A percentile compares a stretch with the other conserved stretches of the same genome.
phyloP scores from a whole-genome alignment of 2,113 vertebrate species.

The Fregetta grallaria region DNA sequence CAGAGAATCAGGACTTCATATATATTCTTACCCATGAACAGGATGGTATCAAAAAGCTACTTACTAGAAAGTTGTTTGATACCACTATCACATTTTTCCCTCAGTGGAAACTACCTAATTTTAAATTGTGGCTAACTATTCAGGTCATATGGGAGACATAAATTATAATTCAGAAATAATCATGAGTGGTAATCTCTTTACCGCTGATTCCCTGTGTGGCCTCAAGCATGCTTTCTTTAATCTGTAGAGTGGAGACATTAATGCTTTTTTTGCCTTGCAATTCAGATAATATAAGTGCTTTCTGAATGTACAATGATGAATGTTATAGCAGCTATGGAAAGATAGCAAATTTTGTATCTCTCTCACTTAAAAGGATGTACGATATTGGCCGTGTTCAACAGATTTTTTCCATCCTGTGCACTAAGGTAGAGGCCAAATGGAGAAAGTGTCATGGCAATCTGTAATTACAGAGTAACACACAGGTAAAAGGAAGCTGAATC shows the following conservation, averaged over 20 bases:
- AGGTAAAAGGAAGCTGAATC: neutral
- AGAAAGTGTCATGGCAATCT: neutral
- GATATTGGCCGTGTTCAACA: accelerated
- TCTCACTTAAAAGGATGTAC: neutral
- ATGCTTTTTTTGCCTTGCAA: neutral
- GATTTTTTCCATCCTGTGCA: accelerated
- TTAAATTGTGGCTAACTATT: neutral
- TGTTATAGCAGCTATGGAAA: neutral
- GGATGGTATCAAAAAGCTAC: neutral
- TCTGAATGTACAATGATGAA: neutral
- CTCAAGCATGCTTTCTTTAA: neutral
- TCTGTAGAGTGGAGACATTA: neutral
- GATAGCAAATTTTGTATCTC: neutral
- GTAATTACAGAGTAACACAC: neutral
- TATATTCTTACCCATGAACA: neutral
- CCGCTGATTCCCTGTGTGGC: neutral
- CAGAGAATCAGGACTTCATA: neutral
- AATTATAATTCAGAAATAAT: neutral
- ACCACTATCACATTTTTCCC: neutral
- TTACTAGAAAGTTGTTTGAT: neutral
- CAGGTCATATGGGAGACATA: neutral
- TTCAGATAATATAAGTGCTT: neutral
- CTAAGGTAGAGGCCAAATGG: neutral
- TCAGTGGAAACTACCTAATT: neutral
- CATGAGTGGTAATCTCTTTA: neutral